Conservation (phyloP, 2,797 vertebrate genomes). For the Cyprinodon diabolis region DNA sequence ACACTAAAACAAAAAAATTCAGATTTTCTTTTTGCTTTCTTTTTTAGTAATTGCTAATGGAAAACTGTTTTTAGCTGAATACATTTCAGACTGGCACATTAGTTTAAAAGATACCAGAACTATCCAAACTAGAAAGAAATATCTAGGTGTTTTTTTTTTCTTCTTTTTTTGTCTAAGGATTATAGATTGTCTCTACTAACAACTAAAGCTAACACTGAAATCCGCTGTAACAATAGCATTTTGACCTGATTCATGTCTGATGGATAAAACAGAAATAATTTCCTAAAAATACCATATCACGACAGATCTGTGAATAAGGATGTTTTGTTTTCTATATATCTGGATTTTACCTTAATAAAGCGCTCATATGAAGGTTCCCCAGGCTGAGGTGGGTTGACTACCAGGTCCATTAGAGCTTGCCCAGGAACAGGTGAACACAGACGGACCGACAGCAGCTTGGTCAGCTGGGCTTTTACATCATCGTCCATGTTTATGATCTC, state of each 20-base stretch:
- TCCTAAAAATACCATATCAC: constrained; percentile 1
- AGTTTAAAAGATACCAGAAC: background rate
- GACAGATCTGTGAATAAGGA: background rate
- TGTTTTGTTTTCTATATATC: background rate
- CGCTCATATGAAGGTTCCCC: constrained; percentile 86
- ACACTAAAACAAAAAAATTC: background rate
- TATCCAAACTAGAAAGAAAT: background rate
- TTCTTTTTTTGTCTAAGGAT: no score
- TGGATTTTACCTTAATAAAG: constrained; percentile 81
- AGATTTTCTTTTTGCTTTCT: background rate
- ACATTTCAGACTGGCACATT: background rate
- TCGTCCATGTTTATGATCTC: constrained; percentile 92
- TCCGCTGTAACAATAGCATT: background rate
- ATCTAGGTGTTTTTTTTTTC: no score
- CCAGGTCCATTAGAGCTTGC: constrained; percentile 85
- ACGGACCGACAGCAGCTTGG: constrained; percentile 87
- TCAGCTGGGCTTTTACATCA: constrained; percentile 83
- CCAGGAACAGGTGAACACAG: constrained; percentile 87
- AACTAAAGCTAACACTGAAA: no score
- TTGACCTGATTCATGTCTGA: background rate
- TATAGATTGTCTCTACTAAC: no score
- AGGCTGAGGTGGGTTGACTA: constrained; percentile 84
- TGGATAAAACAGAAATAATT: background rate
- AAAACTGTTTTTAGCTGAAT: background rate
- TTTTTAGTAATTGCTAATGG: background rate